Evolutionary conservation across 2,797 vertebrate species (phyloP).

Genomic region (Apogon hyalosoma): DNA sequence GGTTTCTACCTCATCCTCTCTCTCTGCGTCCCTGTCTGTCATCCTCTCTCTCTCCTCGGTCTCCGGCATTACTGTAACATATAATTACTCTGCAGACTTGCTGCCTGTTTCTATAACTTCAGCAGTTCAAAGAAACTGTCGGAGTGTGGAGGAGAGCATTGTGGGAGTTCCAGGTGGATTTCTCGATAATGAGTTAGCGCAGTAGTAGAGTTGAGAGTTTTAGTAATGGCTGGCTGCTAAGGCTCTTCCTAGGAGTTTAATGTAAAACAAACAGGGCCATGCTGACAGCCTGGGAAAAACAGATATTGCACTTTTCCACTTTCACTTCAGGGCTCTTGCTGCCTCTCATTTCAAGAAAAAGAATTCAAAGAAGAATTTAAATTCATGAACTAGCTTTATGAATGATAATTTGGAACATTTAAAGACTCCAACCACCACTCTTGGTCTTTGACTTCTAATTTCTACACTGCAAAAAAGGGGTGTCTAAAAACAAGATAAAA

Average conservation of each 20-base stretch:
- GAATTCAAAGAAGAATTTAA: constrained; percentile 61
- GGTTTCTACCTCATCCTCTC: constrained; percentile 39
- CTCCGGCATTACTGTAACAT: constrained; percentile 79
- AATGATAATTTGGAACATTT: constrained; percentile 57
- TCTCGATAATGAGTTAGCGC: constrained; percentile 85
- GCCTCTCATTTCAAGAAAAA: constrained; percentile 53
- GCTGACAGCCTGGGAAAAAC: constrained; percentile 78
- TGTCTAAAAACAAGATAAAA: no score
- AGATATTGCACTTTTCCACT: constrained; percentile 74
- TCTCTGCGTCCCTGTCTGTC: constrained; percentile 62
- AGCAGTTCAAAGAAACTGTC: constrained; percentile 82
- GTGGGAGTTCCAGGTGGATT: constrained; percentile 88
- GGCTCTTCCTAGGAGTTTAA: constrained; percentile 81
- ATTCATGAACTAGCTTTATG: constrained; percentile 56
- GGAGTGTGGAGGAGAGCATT: constrained; percentile 84
- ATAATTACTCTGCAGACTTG: constrained; percentile 84
- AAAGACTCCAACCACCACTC: constrained; percentile 44
- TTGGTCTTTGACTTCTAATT: constrained; percentile 42
- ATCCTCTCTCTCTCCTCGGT: constrained; percentile 27
- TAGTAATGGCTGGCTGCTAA: constrained; percentile 85
- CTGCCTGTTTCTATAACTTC: constrained; percentile 81
- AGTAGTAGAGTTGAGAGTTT: constrained; percentile 81
- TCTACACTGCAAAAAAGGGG: no score
- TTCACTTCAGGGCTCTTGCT: constrained; percentile 63
- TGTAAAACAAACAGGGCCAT: constrained; percentile 84